A percentile compares a stretch with the other conserved stretches of the same genome.
Evolutionary conservation across 2,888 invertebrate genomes (phyloP).

Genomic region (Ctenicera cuprea): DNA sequence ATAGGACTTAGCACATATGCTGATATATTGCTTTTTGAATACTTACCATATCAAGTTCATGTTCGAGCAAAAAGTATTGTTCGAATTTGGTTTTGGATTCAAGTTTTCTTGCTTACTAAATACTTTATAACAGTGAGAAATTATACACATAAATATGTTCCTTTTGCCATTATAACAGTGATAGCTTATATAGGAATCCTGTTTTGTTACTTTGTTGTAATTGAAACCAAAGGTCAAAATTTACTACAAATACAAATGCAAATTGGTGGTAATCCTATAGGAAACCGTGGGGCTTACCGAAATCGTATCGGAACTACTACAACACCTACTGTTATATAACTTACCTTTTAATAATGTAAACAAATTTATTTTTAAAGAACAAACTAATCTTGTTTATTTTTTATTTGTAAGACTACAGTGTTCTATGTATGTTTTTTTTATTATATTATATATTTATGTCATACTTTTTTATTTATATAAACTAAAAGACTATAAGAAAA

Average conservation of each 20-base stretch:
- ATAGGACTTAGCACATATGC: slow-evolving; percentile 59
- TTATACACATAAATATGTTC: not conserved
- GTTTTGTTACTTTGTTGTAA: slow-evolving; percentile 57
- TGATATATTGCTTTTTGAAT: slow-evolving; percentile 59
- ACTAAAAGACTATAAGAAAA: too few species aligned
- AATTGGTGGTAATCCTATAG: slow-evolving; percentile 66
- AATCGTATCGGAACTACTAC: not conserved
- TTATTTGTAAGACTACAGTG: too few species aligned
- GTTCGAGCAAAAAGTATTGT: slow-evolving; percentile 52
- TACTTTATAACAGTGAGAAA: slow-evolving; percentile 46
- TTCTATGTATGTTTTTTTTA: too few species aligned
- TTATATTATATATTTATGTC: too few species aligned
- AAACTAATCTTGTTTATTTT: too few species aligned
- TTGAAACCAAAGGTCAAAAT: slow-evolving; percentile 62
- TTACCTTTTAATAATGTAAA: too few species aligned
- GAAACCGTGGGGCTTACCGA: slow-evolving; percentile 57
- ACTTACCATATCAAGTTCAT: slow-evolving; percentile 63
- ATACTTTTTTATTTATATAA: too few species aligned
- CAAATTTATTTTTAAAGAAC: too few species aligned
- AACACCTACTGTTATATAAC: not conserved
- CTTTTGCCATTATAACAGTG: slow-evolving; percentile 51
- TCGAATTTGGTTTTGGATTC: slow-evolving; percentile 57
- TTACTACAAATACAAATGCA: slow-evolving; percentile 62
- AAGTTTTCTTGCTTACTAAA: slow-evolving; percentile 55
- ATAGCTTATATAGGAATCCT: slow-evolving; percentile 56